A percentile compares a stretch with the other conserved stretches of the same genome.
phyloP scores from a whole-genome alignment of 2,888 invertebrate genomes.

The Anagyrus pseudococci region DNA sequence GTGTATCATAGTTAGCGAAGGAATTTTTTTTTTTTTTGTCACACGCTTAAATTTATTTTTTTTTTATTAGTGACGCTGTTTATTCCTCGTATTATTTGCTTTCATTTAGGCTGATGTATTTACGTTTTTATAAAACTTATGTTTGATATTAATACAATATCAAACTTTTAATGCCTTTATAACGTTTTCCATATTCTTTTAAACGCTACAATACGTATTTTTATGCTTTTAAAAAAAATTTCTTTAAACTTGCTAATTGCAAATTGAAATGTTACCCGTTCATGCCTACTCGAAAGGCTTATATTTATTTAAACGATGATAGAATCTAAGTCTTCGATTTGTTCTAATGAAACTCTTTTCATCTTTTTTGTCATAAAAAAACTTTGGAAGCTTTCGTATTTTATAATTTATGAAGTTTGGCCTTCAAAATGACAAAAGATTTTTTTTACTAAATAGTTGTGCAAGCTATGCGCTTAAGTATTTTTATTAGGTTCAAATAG shows the following conservation, averaged over 20 bases:
- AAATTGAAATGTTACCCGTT: neutral
- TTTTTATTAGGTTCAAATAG: no score
- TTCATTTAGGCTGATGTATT: constrained; percentile 3
- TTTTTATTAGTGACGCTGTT: constrained; percentile 1
- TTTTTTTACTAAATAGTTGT: no score
- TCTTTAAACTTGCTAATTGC: neutral
- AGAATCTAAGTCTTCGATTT: no score
- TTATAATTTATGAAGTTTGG: constrained; percentile 13
- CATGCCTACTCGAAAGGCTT: neutral
- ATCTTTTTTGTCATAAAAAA: neutral
- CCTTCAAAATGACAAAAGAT: no score
- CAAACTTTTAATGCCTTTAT: constrained; percentile 1
- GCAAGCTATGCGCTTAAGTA: no score
- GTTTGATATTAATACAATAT: constrained; percentile 3
- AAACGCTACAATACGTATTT: constrained; percentile 9
- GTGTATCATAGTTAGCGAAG: no score
- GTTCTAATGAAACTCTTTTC: neutral
- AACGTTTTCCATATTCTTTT: constrained; percentile 15
- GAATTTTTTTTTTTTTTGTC: neutral
- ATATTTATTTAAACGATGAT: neutral
- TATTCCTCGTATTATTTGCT: constrained; percentile 10
- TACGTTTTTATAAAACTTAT: constrained; percentile 8
- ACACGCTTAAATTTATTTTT: neutral
- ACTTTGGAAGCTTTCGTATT: no score
- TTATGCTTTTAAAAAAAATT: constrained; percentile 17